Evolutionary conservation across 2,797 vertebrate genomes (phyloP).

Genomic region (Enteromius treurensis): DNA sequence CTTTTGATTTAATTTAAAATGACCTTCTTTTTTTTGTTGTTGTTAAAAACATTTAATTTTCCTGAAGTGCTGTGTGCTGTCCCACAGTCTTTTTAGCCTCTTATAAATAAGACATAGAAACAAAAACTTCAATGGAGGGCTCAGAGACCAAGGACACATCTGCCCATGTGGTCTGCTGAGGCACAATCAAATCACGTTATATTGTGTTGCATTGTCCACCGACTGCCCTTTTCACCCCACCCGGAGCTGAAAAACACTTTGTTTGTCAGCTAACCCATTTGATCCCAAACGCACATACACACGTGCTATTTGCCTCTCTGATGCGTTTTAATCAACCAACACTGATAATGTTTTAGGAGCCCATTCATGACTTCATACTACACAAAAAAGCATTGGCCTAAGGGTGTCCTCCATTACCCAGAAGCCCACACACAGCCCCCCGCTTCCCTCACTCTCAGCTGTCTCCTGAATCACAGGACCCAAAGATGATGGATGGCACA

Average conservation of each 20-base stretch:
- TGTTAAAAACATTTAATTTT: not conserved
- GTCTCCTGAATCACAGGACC: conserved; percentile 61
- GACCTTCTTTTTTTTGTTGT: not conserved
- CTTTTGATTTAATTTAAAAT: not conserved
- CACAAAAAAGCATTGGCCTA: conserved; percentile 23
- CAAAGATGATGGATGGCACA: conserved; percentile 66
- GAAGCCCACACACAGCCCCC: conserved; percentile 27
- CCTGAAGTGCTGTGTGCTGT: conserved; percentile 13
- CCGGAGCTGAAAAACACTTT: conserved; percentile 1
- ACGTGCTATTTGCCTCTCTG: not conserved
- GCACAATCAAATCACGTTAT: conserved; percentile 57
- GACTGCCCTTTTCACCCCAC: conserved; percentile 2
- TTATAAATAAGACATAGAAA: conserved; percentile 59
- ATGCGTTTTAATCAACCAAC: conserved; percentile 28
- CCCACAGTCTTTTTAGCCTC: conserved; percentile 47
- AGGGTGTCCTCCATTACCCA: conserved; percentile 17
- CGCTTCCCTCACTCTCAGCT: conserved; percentile 58
- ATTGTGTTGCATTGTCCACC: conserved; percentile 49
- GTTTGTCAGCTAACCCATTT: conserved; percentile 31
- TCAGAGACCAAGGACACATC: conserved; percentile 62
- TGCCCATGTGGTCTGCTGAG: conserved; percentile 48
- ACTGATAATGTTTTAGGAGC: conserved; percentile 14
- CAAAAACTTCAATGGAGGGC: conserved; percentile 56
- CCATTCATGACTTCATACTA: conserved; percentile 22
- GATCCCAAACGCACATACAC: conserved; percentile 8